A percentile compares a stretch with the other conserved stretches of the same genome.
Evolutionary conservation across 2,113 vertebrate genomes (phyloP).

Genomic region (Pelodiscus sinensis): DNA sequence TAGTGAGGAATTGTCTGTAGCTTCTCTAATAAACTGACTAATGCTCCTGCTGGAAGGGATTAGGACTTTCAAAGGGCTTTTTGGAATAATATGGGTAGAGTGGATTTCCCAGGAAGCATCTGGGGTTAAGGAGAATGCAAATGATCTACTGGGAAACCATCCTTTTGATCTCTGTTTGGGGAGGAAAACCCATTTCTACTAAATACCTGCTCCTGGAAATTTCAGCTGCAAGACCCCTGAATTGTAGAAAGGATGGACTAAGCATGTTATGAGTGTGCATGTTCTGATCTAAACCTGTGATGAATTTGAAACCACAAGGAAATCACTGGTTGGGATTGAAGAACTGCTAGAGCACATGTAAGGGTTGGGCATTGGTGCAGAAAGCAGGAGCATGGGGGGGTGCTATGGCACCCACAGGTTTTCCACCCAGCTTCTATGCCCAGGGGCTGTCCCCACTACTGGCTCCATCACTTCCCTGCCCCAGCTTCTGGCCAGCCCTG

Average conservation of each 20-base stretch:
- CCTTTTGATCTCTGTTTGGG: background rate
- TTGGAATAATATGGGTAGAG: background rate
- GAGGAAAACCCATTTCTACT: background rate
- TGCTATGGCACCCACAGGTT: too few relatives aligned
- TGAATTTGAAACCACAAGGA: background rate
- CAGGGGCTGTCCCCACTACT: too few relatives aligned
- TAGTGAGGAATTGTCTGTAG: background rate
- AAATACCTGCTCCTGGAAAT: background rate
- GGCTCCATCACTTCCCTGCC: too few relatives aligned
- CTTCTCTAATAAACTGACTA: background rate
- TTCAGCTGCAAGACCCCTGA: background rate
- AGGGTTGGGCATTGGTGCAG: background rate
- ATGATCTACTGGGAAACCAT: background rate
- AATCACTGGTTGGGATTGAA: background rate
- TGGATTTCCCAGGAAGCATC: background rate
- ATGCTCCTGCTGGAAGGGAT: background rate
- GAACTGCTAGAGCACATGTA: background rate
- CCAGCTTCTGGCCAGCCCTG: too few relatives aligned
- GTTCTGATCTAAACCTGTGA: background rate
- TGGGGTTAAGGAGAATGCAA: background rate
- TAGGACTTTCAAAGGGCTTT: background rate
- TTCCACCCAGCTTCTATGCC: too few relatives aligned
- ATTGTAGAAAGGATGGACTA: background rate
- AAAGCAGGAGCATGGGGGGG: too few relatives aligned
- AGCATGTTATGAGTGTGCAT: background rate